Conservation (phyloP, 1,140 invertebrate species). For the Lepidurus apus region DNA sequence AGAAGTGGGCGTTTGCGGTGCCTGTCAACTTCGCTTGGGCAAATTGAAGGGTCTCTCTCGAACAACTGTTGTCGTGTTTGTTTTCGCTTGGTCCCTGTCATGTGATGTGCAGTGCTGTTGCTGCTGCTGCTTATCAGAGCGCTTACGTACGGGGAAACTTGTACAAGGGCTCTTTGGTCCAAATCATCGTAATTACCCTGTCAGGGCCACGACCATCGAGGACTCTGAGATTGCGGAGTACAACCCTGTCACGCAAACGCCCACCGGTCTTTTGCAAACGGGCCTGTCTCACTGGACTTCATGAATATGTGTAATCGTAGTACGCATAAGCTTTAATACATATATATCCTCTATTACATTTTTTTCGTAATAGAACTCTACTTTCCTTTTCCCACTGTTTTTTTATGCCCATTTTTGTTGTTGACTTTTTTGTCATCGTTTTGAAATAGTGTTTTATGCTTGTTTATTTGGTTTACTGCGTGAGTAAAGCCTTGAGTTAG, state of each 20-base stretch:
- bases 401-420: too few species aligned
- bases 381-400: too few species aligned
- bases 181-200: conserved; percentile 22
- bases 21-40: not conserved
- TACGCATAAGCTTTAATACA: not conserved
- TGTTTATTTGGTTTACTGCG: too few species aligned
- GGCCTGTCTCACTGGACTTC: not conserved
- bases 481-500: too few species aligned
- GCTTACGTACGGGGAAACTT: conserved; percentile 1
- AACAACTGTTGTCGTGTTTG: conserved; percentile 17
- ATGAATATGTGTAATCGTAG: conserved; percentile 10
- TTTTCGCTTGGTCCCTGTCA: not conserved
- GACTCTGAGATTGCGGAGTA: conserved; percentile 17
- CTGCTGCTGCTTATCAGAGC: conserved; percentile 2
- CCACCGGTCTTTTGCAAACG: not conserved
- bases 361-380: not conserved
- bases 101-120: conserved; percentile 17
- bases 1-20: conserved; percentile 8
- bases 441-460: too few species aligned
- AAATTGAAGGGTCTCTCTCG: conserved; percentile 21
- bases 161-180: conserved; percentile 16
- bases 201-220: conserved; percentile 3
- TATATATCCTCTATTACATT: not conserved
- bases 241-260: conserved; percentile 17
- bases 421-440: too few species aligned